Evolutionary conservation across 2,113 vertebrate species (phyloP), one percentile per base, ranked within the genome.

Genomic region (Dasypus novemcinctus): DNA sequence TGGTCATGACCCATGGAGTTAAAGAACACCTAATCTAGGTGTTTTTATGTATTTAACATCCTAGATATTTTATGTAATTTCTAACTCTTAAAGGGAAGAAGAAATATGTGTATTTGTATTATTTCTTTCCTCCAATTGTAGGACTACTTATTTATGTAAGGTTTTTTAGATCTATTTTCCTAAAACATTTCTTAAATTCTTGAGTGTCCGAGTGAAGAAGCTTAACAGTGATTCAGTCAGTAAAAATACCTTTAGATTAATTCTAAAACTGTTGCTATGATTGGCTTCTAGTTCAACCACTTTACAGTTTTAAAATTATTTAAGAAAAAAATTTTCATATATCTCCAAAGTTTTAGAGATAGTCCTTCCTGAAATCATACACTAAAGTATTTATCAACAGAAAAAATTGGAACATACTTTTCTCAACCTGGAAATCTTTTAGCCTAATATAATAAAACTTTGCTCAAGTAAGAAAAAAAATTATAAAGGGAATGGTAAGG

Each of bases 51-150:
- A 92, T 85, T 89, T 86, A 80, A 75, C 69, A 68, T 89, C 10
- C 68, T 89, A 76, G 21, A 61, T 87, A 54, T 90, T 84, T 92
- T 75, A 59, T 76, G 61, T 80, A 43, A 31, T 94, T 80, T 92
- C 57, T 80, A 61, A 93, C 69, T 96, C 33, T 87, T 95, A 87
- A 85, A 93, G 10, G 23, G 61, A 80, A 86, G 69, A 63, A 7
- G 5, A 9, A 59, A 69, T 74, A 57, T 71, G 57, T 93, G 2
- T 81, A 54, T 92, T 76, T 86, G 31, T 89, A 83, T 75, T 90
- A 89, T 92, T 93, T 90, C 54, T 92, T 95, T 93, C 43, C 49
- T 87, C 38, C 75, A 93, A 95, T 84, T 91, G 84, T 93, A 89
- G 41, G 41, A 27, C 23, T 33, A 69, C 15, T 36, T 91, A 90